Conservation (phyloP, 2,113 vertebrate genomes). For the Cephalopholis sonnerati region DNA sequence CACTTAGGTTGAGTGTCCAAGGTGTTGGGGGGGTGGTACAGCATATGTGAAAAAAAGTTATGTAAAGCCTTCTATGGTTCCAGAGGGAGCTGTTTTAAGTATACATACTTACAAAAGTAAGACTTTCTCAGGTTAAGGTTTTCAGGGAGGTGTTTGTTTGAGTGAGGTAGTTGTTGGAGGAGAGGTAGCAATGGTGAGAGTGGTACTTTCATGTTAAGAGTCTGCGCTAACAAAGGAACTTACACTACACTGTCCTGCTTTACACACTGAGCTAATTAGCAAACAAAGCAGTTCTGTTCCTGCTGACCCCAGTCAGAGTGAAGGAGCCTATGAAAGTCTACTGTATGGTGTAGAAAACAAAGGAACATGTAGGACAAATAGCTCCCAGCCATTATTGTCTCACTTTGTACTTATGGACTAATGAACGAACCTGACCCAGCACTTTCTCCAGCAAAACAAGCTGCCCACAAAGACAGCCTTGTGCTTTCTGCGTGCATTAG, state of each 20-base stretch:
- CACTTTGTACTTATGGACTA: background rate
- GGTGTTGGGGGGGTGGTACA: too few relatives aligned
- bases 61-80: too few relatives aligned
- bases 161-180: background rate
- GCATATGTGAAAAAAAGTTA: too few relatives aligned
- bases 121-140: background rate
- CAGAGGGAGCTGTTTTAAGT: too few relatives aligned
- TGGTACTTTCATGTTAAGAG: background rate
- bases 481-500: slow-evolving; percentile 42
- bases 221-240: background rate
- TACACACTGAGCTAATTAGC: background rate
- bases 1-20: too few relatives aligned
- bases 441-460: slow-evolving; percentile 43
- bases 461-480: slow-evolving; percentile 64
- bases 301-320: background rate
- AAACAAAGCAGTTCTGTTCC: slow-evolving; percentile 32
- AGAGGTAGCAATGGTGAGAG: background rate
- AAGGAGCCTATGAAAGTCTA: background rate
- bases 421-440: slow-evolving; percentile 35
- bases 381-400: background rate
- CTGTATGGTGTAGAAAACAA: background rate
- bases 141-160: background rate
- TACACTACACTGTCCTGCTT: slow-evolving; percentile 3
- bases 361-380: slow-evolving; percentile 30
- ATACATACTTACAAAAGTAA: background rate